Evolutionary conservation across 2,888 invertebrate genomes (phyloP).

Genomic region (Calephelis perditalis): DNA sequence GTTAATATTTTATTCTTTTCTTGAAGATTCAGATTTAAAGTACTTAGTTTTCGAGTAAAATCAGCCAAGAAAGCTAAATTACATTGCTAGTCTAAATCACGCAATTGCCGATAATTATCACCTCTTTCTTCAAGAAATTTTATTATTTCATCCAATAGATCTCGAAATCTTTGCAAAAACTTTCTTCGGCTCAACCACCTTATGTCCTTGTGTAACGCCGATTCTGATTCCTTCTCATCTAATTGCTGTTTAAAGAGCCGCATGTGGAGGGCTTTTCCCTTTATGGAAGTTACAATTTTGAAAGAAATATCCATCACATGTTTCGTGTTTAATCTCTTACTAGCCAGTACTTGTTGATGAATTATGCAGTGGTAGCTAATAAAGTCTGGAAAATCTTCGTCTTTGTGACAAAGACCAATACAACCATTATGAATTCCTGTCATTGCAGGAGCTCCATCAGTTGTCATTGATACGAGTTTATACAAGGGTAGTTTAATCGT

Average conservation of each 20-base stretch:
- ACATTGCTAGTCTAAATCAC: constrained; percentile 31
- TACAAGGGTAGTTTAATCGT: constrained; percentile 28
- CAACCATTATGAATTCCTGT: constrained; percentile 30
- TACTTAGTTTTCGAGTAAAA: constrained; percentile 30
- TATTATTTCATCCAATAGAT: constrained; percentile 30
- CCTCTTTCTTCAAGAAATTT: constrained; percentile 26
- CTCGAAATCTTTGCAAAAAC: constrained; percentile 34
- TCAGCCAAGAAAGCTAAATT: constrained; percentile 32
- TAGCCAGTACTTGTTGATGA: constrained; percentile 1
- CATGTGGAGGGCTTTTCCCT: constrained; percentile 27
- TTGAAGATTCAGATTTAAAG: constrained; percentile 30
- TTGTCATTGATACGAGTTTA: constrained; percentile 32
- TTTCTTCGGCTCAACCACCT: constrained; percentile 28
- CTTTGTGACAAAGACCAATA: constrained; percentile 28
- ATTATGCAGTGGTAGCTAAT: constrained; percentile 24
- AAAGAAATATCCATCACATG: constrained; percentile 3
- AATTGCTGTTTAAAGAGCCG: constrained; percentile 28
- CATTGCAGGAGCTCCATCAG: constrained; percentile 28
- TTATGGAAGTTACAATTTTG: constrained; percentile 18
- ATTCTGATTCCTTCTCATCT: constrained; percentile 29
- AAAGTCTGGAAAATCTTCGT: constrained; percentile 28
- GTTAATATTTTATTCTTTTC: constrained; percentile 32
- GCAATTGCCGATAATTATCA: constrained; percentile 28
- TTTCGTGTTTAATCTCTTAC: constrained; percentile 1
- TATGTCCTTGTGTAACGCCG: constrained; percentile 30